Base-by-base conservation (phyloP, 2,888 invertebrate species). In the Cheilosia impressa region DNA sequence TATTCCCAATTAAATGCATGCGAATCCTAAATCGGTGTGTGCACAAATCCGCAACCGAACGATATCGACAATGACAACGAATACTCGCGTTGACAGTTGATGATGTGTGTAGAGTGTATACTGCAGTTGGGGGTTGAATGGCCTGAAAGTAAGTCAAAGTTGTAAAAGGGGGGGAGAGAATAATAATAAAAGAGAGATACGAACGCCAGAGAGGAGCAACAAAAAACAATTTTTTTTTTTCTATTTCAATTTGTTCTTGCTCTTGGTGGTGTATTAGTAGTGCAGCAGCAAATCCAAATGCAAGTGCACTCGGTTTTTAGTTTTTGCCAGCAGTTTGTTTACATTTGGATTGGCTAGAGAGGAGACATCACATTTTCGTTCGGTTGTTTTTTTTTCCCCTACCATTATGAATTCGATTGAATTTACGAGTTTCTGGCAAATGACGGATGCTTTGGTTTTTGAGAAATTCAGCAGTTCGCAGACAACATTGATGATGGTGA, bases 111-210 rank as follows among this genome's bases (percentile, higher is more conserved):
- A 68, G 66, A 19, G 27, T 27, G 27, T 27, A 66, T 60, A 19
- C 71, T 72, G 71, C 77, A 72, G 71, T 55, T 27, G 27, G 53
- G 50, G 62, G 91, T 91, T 92, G 92, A 92, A 91, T 89, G 90
- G 89, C 91, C 92, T 92, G 89, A 89, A 92, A 92, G 90, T 91
- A 91, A 91, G 92, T 92, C 92, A 92, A 92, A 91, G 91, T 91
- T 91, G 90, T 89, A 89, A 87, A 89, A 88, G 57, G 62, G 43
- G 72, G 62, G 60, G 62, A 22, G 19, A 34, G 55, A 88, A 52
- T 17, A 62, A 75, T 60, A 79, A 24, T 68, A 47, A 52, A 52
- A 24, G 24, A 15, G 31, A 63, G 77, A 69, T 71, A 77, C 31
- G 57, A 68, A 68, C 68, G 52, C 65, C 63, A 72, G 52, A 45